Conservation (phyloP, 2,113 vertebrate genomes). For the Erythrocebus patas region DNA sequence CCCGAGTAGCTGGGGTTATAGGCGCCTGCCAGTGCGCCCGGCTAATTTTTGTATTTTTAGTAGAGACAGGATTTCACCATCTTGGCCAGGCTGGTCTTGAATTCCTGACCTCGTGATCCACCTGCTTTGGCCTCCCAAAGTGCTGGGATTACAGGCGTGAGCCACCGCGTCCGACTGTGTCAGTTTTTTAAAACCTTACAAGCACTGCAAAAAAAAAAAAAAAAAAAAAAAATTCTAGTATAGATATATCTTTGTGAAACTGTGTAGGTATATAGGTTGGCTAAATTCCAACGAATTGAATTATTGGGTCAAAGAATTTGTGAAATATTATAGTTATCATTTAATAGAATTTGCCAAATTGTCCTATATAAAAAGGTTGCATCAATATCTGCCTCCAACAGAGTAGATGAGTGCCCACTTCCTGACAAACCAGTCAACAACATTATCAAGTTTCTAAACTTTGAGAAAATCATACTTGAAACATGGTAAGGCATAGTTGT, state of each 20-base stretch:
- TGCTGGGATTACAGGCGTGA: too few species aligned
- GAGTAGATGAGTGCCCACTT: background rate
- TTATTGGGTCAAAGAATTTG: background rate
- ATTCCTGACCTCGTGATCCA: too few species aligned
- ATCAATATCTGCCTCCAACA: background rate
- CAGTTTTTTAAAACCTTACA: background rate
- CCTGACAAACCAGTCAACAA: slow-evolving; percentile 4
- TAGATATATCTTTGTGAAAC: background rate
- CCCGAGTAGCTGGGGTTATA: too few species aligned
- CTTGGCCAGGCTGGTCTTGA: too few species aligned
- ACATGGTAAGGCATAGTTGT: background rate
- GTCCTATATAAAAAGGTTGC: background rate
- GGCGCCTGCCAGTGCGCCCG: rapidly evolving
- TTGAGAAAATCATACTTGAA: slow-evolving; percentile 28
- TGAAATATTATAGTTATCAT: background rate
- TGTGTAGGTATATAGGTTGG: background rate
- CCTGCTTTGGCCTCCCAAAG: too few species aligned
- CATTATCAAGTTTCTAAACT: slow-evolving; percentile 41
- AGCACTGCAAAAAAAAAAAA: background rate
- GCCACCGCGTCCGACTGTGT: too few species aligned
- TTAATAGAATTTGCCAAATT: slow-evolving; percentile 48
- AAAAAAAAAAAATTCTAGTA: background rate
- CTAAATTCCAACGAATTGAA: background rate
- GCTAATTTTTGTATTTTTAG: too few species aligned
- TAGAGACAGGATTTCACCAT: too few species aligned